These are phyloP conservation scores for Furcula furcula DNA, from an alignment of 2,888 invertebrate genomes.

Conservation along the genomic window DNA sequence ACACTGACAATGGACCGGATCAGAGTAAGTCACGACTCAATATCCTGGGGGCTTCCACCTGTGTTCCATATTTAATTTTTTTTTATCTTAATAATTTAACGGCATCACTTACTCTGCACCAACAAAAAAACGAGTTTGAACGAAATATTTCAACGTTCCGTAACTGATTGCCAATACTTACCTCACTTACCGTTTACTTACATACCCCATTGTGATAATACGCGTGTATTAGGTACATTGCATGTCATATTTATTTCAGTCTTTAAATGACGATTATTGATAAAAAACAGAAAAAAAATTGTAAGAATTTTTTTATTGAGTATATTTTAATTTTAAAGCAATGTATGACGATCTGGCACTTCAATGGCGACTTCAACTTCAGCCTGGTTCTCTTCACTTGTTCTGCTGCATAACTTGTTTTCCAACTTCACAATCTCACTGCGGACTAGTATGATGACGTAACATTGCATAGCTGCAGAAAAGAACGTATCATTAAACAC, in stretches of 20 bases:
- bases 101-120: conserved; percentile 49
- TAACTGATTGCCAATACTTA: conserved; percentile 10
- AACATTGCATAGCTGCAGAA: conserved; percentile 61
- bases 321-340: conserved; percentile 47
- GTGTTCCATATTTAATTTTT: conserved; percentile 58
- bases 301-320: too few relatives aligned
- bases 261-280: too few relatives aligned
- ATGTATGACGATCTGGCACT: conserved; percentile 51
- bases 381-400: conserved; percentile 16
- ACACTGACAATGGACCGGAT: conserved; percentile 47
- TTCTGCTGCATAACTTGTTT: conserved; percentile 24
- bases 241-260: too few relatives aligned
- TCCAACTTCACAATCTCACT: conserved; percentile 67
- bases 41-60: conserved; percentile 70
- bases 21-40: conserved; percentile 73
- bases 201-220: too few relatives aligned
- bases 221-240: too few relatives aligned
- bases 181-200: too few relatives aligned
- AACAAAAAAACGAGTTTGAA: conserved; percentile 35
- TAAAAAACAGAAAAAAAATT: too few relatives aligned
- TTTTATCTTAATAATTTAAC: conserved; percentile 50
- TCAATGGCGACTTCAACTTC: conserved; percentile 36
- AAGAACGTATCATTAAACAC: too few relatives aligned
- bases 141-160: conserved; percentile 21
- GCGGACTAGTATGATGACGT: conserved; percentile 66